Conservation (phyloP, 2,113 vertebrate species). For the Phyllostomus discolor region DNA sequence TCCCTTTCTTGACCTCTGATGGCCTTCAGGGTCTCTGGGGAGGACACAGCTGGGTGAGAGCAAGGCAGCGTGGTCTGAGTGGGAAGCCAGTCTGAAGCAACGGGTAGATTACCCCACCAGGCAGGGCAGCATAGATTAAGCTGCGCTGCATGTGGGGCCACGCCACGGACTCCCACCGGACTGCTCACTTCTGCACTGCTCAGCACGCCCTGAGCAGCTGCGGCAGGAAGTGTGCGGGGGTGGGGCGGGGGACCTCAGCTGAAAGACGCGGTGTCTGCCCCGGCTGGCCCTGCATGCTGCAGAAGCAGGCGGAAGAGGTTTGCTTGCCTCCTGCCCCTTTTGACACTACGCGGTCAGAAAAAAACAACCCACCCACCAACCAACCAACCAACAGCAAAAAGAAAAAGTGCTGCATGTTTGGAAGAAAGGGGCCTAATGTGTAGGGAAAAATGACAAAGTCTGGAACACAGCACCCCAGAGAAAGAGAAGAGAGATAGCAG, state of each 20-base stretch:
- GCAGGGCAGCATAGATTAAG: neutral
- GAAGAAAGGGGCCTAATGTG: neutral
- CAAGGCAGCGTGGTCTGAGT: neutral
- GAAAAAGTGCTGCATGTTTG: neutral
- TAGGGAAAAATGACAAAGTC: neutral
- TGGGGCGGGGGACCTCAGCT: too few species aligned
- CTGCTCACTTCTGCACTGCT: neutral
- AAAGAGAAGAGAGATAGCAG: neutral
- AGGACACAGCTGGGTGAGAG: neutral
- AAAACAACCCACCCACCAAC: neutral
- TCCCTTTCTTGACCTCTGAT: neutral
- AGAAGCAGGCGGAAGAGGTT: neutral
- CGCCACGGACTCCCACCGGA: neutral
- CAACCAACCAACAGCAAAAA: neutral
- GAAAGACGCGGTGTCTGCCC: neutral
- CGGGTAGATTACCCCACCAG: neutral
- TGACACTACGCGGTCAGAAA: neutral
- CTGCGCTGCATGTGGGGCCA: neutral
- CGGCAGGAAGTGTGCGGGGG: too few species aligned
- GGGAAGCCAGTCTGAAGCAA: neutral
- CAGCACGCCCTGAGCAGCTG: neutral
- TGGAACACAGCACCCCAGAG: neutral
- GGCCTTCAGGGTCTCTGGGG: neutral
- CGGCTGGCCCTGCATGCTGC: neutral
- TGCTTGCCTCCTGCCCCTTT: neutral